Percentiles rank a stretch among this genome's conserved stretches.
Conservation (phyloP, 2,797 vertebrate species). For the Cuniculus paca region DNA sequence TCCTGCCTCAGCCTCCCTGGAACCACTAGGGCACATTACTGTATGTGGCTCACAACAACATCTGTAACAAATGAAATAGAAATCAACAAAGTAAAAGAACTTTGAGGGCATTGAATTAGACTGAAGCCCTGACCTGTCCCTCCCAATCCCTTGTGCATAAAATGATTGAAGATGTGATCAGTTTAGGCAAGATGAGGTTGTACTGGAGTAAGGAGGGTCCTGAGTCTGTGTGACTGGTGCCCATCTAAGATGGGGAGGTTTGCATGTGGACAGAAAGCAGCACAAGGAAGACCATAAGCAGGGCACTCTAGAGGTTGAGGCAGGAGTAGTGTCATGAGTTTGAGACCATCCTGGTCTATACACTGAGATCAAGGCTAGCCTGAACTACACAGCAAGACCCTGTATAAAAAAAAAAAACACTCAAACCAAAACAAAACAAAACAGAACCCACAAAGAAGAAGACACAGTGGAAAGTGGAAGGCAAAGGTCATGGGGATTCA, state of each 20-base stretch:
- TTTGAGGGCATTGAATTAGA: neutral
- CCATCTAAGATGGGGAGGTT: neutral
- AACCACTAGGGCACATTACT: neutral
- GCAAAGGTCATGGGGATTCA: neutral
- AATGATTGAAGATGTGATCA: neutral
- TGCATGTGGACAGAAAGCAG: neutral
- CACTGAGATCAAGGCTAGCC: neutral
- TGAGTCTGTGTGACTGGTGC: neutral
- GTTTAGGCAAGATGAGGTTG: neutral
- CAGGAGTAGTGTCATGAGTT: neutral
- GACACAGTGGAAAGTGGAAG: neutral
- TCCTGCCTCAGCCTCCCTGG: neutral
- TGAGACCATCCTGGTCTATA: neutral
- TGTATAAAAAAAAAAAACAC: neutral
- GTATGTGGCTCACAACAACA: neutral
- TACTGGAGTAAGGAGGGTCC: neutral
- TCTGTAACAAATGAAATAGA: neutral
- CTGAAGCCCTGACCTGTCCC: neutral
- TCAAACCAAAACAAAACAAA: too few species aligned
- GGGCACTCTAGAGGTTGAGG: neutral
- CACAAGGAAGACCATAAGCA: neutral
- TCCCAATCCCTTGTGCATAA: neutral
- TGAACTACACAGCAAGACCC: neutral
- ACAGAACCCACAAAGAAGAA: neutral
- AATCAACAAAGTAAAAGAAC: neutral